Base-by-base conservation (phyloP, 1,140 invertebrate genomes). In the Drosophila bocki region DNA sequence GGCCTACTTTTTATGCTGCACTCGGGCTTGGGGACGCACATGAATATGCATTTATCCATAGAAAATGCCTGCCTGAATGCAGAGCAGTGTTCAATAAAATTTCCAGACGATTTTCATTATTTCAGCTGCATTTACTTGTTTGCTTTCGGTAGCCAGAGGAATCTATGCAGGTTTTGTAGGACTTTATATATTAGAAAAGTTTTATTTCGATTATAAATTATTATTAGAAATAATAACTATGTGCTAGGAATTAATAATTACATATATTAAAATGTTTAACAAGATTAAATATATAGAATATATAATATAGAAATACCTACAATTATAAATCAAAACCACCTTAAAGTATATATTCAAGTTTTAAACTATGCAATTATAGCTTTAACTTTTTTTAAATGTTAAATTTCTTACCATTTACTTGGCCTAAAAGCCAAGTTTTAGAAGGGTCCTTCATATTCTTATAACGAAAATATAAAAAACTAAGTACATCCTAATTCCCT, bases 1-100 rank as follows among this genome's bases (percentile, higher is more conserved):
- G 76, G 71, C 83, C 84, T 90, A 88, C 69, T 88, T 88, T 78
- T 79, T 78, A 75, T 75, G 71, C 48, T 64, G 41, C 33, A 39
- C 12, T 42, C 62, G 32, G 22, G 17, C 15, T 22, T 22, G 53
- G 9, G 33, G 29, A 37, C 51, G 57, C 68, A 64, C 58, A 74
- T 75, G 68, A 62, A 82, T 58, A 82, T 72, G 62, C 37, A 67
- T 54, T 59, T 35, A 47, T 33, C 32, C 44, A 61, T 64, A 56
- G 44, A 35, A 53, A 56, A 67, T 41, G 35, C n/a, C 11, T 11
- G 48, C 13, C 32, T 37, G 22, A 32, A 29, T 22, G 8, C 22
- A 39, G 35, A 32, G 6, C 22, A 47, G 29, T 48, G 58, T 63
- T 63, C 17, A 47, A 29, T 15, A n/a, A 17, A 9, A 29, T 63